A percentile compares a stretch with the other conserved stretches of the same genome.
Evolutionary conservation across 2,113 vertebrate genomes (phyloP).

Genomic region (Dasyurus viverrinus): DNA sequence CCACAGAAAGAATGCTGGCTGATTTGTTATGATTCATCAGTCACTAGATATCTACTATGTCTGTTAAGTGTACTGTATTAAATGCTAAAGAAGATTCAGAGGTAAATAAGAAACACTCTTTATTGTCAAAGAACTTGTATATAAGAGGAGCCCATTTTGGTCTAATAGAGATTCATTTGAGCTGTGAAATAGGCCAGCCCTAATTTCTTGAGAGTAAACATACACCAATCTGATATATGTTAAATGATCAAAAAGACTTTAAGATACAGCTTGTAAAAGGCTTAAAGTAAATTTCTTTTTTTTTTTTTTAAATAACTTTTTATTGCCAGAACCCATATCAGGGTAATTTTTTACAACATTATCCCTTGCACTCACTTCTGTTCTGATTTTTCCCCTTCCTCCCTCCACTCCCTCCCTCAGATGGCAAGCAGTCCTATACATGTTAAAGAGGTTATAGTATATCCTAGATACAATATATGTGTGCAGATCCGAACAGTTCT

Average conservation of each 20-base stretch:
- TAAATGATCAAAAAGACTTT: conserved; percentile 4
- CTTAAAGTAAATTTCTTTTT: too few species aligned
- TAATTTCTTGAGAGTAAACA: conserved; percentile 21
- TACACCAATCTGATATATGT: background rate
- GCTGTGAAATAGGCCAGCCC: conserved; percentile 6
- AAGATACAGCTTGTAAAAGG: conserved; percentile 14
- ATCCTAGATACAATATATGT: too few species aligned
- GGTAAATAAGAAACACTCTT: background rate
- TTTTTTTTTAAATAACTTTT: too few species aligned
- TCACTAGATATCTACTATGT: background rate
- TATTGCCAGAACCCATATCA: too few species aligned
- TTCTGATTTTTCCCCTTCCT: too few species aligned
- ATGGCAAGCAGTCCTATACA: too few species aligned
- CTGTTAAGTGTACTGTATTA: background rate
- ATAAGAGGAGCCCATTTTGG: background rate
- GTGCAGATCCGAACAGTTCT: too few species aligned
- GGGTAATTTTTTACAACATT: too few species aligned
- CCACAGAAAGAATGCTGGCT: too few species aligned
- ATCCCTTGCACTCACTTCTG: too few species aligned
- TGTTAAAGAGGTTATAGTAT: too few species aligned
- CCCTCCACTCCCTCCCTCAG: too few species aligned
- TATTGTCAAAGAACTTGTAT: background rate
- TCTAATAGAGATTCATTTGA: conserved; percentile 1
- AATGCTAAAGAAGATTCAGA: background rate
- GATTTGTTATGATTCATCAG: background rate